Conservation (phyloP, 2,888 invertebrate genomes). For the Teleiodes luculella region DNA sequence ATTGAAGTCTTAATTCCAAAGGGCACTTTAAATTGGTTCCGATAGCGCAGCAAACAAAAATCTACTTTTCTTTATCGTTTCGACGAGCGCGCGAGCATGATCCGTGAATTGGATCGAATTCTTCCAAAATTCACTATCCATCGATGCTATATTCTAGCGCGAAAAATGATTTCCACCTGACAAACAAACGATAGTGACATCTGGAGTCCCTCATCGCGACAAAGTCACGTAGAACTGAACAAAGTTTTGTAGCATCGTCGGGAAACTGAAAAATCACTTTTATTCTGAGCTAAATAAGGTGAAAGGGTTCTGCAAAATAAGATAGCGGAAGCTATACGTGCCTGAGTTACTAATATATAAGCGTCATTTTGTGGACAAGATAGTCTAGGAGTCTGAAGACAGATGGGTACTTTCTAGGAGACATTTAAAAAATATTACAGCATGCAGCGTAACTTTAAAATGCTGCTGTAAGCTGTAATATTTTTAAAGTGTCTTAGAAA, state of each 20-base stretch:
- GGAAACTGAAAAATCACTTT: neutral
- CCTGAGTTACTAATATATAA: neutral
- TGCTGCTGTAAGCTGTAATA: no score
- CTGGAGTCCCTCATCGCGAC: conserved; percentile 5
- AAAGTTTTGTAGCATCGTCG: neutral
- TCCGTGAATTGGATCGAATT: neutral
- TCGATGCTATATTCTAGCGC: conserved; percentile 1
- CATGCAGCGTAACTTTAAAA: no score
- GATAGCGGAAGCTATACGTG: neutral
- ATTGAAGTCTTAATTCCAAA: no score
- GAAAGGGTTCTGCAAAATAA: neutral
- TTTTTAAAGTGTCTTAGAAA: no score
- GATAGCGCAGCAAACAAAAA: no score
- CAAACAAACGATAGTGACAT: conserved; percentile 15
- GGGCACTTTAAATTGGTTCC: no score
- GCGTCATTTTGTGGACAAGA: conserved; percentile 12
- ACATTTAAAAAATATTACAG: no score
- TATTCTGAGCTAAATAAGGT: neutral
- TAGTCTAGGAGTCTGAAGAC: neutral
- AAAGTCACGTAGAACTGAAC: conserved; percentile 6
- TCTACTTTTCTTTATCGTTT: no score
- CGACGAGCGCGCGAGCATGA: no score
- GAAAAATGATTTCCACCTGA: conserved; percentile 13
- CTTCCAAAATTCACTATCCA: neutral
- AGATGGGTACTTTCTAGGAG: neutral